Percentiles rank a stretch among this genome's conserved stretches.
These are phyloP conservation scores for Graptemys geographica DNA, from an alignment of 2,797 vertebrate species.

Conservation along the genomic window DNA sequence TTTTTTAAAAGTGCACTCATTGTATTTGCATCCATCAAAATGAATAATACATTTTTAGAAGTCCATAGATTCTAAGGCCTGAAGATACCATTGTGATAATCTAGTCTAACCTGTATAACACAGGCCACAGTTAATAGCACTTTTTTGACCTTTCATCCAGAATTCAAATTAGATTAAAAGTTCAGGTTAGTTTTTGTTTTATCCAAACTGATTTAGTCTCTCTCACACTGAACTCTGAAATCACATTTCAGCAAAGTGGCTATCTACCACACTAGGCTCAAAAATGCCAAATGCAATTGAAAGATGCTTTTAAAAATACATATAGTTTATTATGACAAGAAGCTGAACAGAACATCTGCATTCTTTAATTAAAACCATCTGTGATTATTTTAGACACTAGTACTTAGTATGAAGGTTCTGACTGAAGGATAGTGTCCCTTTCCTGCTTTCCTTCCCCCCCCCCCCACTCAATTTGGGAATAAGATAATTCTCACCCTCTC, in stretches of 20 bases:
- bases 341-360: neutral
- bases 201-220: neutral
- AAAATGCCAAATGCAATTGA: neutral
- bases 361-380: neutral
- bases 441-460: neutral
- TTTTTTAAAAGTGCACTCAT: neutral
- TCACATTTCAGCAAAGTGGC: neutral
- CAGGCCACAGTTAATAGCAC: neutral
- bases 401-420: neutral
- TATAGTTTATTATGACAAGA: neutral
- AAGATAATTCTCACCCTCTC: conserved; percentile 2
- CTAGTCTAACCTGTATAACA: neutral
- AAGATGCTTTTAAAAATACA: neutral
- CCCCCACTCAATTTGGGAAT: neutral
- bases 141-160: neutral
- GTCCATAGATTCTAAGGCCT: neutral
- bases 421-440: neutral
- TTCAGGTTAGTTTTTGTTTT: neutral
- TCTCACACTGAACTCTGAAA: neutral
- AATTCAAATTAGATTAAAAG: neutral
- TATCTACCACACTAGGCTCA: neutral
- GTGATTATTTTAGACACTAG: neutral
- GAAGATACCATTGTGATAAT: neutral
- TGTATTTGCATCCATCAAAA: neutral
- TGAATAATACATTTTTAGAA: neutral